phyloP scores from a whole-genome alignment of 2,888 invertebrate genomes.

The Thymelicus acteon region DNA sequence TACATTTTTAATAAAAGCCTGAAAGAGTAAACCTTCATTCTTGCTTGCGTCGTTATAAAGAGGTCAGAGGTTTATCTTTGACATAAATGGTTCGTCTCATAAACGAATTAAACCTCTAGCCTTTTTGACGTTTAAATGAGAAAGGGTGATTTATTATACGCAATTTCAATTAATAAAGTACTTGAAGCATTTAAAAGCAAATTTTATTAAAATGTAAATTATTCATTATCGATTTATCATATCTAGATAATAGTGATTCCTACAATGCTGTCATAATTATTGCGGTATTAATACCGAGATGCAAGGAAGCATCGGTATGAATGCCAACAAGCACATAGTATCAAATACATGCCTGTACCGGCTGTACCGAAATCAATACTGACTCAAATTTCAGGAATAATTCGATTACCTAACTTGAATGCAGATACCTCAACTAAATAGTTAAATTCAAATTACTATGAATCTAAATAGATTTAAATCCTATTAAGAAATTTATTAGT shows the following conservation, averaged over 20 bases:
- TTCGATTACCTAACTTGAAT: neutral
- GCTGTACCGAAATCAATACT: neutral
- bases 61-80: conserved; percentile 11
- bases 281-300: neutral
- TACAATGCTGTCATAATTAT: neutral
- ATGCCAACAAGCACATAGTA: neutral
- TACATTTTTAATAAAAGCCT: conserved; percentile 12
- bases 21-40: neutral
- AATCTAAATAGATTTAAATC: no score
- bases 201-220: no score
- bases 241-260: no score
- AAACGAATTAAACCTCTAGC: conserved; percentile 13
- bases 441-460: neutral
- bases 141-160: no score
- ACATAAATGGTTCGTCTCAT: conserved; percentile 13
- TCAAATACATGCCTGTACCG: neutral
- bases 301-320: conserved; percentile 6
- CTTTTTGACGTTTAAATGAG: neutral
- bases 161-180: no score
- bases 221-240: no score
- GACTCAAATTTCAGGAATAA: neutral
- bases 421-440: neutral
- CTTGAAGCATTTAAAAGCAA: no score
- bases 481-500: no score
- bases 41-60: conserved; percentile 5